Evolutionary conservation across 2,888 invertebrate species (phyloP), one percentile per base, ranked within the genome.

Genomic region (Tachystola acroxantha): DNA sequence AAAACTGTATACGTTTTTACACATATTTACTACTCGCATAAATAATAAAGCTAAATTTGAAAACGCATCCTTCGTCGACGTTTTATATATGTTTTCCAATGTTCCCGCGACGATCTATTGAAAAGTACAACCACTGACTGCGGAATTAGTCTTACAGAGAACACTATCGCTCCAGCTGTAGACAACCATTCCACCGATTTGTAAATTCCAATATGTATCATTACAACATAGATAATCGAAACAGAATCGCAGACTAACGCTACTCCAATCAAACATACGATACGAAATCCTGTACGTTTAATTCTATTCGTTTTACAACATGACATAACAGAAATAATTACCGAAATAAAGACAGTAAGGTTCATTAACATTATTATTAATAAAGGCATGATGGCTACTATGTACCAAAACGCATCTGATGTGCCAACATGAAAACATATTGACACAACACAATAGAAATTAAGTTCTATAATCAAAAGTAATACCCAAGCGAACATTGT

Each of bases 141-240:
- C 9, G 36, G 36, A 19, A 36, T 32, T 3, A 32, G 12, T 32
- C 32, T 32, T 7, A 32, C n/a, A 24, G 29, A 27, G 6, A 27
- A 12, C 27, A 27, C 7, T n/a, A 24, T n/a, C 4, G 24, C n/a
- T 4, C 24, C 24, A n/a, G n/a, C n/a, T 24, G 6, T n/a, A 4
- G n/a, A 4, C n/a, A 24, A n/a, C 9, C 24, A 24, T n/a, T 24
- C n/a, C 24, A 6, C n/a, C 24, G 24, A n/a, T n/a, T n/a, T n/a
- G n/a, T n/a, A n/a, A n/a, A n/a, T n/a, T n/a, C n/a, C 24, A 4
- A n/a, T 4, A 6, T 1, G 1, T 11, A 27, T 27, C 27, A 27
- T 11, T 1, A 11, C 7, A 5, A 27, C 5, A 27, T 27, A 27
- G 1, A 12, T 1, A 27, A 27, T 27, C 27, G 12, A 5, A n/a